phyloP scores from a whole-genome alignment of 2,888 invertebrate genomes.

The Timema cristinae region DNA sequence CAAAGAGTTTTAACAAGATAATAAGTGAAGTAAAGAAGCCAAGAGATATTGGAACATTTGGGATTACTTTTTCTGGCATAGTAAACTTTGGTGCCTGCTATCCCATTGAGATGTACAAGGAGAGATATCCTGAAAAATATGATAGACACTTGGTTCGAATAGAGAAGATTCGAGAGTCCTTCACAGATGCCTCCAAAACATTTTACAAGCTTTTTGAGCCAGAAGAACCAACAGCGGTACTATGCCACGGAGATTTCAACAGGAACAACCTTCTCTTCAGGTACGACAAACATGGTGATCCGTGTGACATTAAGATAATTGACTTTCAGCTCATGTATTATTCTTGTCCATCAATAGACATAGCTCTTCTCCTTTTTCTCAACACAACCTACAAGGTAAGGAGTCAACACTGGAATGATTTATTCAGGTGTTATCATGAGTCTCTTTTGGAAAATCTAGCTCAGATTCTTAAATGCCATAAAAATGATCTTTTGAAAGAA shows the following conservation, averaged over 20 bases:
- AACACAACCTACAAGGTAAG: conserved; percentile 39
- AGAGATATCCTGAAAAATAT: neutral
- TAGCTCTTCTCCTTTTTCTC: conserved; percentile 42
- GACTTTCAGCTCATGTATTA: conserved; percentile 33
- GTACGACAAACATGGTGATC: conserved; percentile 36
- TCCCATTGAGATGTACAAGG: neutral
- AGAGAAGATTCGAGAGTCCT: conserved; percentile 34
- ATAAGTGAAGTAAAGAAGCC: neutral
- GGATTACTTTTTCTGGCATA: neutral
- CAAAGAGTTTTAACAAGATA: neutral
- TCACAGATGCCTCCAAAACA: conserved; percentile 31
- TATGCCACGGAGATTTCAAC: conserved; percentile 45
- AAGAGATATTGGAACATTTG: neutral
- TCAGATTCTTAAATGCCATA: conserved; percentile 10
- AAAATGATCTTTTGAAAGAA: conserved; percentile 13
- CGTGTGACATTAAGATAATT: conserved; percentile 28
- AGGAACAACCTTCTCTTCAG: conserved; percentile 44
- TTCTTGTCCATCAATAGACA: conserved; percentile 42
- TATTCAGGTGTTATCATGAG: conserved; percentile 37
- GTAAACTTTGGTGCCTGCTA: neutral
- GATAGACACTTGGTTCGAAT: neutral
- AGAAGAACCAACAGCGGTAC: conserved; percentile 34
- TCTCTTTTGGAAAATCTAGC: conserved; percentile 20
- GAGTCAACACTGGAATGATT: conserved; percentile 34
- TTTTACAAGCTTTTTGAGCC: conserved; percentile 10